Conservation (phyloP, 2,797 vertebrate genomes). For the Sparidentex hasta region DNA sequence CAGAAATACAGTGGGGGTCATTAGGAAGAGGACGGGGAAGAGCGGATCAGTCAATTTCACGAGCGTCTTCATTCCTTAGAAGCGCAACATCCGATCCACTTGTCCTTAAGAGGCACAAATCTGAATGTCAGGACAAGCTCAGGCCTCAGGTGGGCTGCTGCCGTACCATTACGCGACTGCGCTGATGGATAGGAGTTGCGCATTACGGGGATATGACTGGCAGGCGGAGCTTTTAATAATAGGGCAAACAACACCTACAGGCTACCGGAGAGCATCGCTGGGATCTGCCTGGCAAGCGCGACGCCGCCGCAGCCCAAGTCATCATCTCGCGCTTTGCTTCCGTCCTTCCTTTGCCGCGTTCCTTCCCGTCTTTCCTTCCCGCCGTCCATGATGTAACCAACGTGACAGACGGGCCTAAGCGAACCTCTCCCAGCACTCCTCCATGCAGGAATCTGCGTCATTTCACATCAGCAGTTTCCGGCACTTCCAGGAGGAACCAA, state of each 20-base stretch:
- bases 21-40: conserved; percentile 16
- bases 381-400: conserved; percentile 39
- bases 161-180: conserved; percentile 27
- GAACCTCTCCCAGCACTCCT: conserved; percentile 48
- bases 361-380: conserved; percentile 10
- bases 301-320: conserved; percentile 20
- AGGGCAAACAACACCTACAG: conserved; percentile 34
- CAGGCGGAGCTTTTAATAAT: conserved; percentile 41
- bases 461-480: conserved; percentile 44
- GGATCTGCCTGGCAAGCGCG: conserved; percentile 28
- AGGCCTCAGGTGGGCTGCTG: conserved; percentile 25
- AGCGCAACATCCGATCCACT: conserved; percentile 37
- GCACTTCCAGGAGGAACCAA: conserved; percentile 43
- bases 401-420: conserved; percentile 54
- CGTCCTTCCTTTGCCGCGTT: conserved; percentile 19
- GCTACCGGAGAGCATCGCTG: conserved; percentile 22
- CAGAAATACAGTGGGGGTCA: conserved; percentile 39
- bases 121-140: conserved; percentile 41
- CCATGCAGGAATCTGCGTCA: conserved; percentile 48
- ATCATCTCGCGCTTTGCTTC: conserved; percentile 19
- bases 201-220: conserved; percentile 49
- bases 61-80: conserved; percentile 16
- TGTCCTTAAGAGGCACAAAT: conserved; percentile 23
- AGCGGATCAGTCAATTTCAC: conserved; percentile 32
- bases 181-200: conserved; percentile 25